Evolutionary conservation across 2,797 vertebrate species (phyloP), one percentile per base, ranked within the genome.

Genomic region (Craterocephalus amniculus): DNA sequence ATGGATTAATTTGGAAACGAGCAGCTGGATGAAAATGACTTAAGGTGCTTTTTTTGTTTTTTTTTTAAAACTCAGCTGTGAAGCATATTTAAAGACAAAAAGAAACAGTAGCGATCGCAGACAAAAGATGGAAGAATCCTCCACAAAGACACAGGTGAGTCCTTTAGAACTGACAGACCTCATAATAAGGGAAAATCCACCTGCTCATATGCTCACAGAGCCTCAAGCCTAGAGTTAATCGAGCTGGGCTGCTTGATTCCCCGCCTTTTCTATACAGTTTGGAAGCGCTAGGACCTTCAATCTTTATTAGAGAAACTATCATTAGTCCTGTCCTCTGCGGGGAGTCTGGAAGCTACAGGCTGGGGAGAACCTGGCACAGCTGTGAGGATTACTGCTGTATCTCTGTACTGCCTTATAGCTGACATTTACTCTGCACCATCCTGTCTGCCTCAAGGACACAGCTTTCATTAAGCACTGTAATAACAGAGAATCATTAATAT

Each of bases 271-370:
- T 70, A 73, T 84, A 83, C 68, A 71, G 72, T 83, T 63, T 69
- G 70, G 29, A 63, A 40, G 75, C 78, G 78, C 76, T 65, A 40
- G 57, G 65, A 79, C 83, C 82, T 79, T 83, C 81, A 56, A 45
- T 90, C 87, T 89, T 90, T 90, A 91, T 92, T 89, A 90, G 87
- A 27, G 6, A 71, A 65, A 81, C 70, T 84, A 84, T 87, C 84
- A 84, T 89, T 84, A 88, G 83, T 59, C 65, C 77, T 24, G 72
- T 82, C 73, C 87, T 88, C 84, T 84, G 80, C 80, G 60, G 88
- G 85, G 86, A 85, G 86, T 83, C 88, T 81, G 80, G 79, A 81
- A 78, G 84, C 85, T 76, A 67, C 64, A 18, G 82, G 72, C 74
- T 72, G 64, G 58, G 70, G 68, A 79, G 81, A 83, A 80, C 83